A percentile compares a stretch with the other conserved stretches of the same genome.
These are phyloP conservation scores for Oithona nana DNA, from an alignment of 2,888 invertebrate genomes.

Conservation along the genomic window DNA sequence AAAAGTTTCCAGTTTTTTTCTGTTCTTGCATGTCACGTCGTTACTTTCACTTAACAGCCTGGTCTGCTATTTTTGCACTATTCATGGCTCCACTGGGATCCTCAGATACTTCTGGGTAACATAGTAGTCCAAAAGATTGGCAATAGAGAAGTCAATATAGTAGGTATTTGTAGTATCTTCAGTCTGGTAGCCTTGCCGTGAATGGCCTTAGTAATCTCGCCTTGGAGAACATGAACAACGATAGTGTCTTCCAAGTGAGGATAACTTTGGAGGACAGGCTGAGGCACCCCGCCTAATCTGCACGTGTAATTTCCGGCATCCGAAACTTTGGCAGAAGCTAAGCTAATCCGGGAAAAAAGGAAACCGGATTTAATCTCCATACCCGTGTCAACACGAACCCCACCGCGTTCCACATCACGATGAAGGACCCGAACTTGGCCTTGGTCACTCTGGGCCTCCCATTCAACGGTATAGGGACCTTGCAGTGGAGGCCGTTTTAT, in stretches of 20 bases:
- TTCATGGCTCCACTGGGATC: no score
- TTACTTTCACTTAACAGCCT: no score
- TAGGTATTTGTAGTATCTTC: no score
- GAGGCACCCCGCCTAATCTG: neutral
- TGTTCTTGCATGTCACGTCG: no score
- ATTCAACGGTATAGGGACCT: neutral
- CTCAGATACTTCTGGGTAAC: no score
- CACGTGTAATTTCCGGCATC: slow-evolving; percentile 16
- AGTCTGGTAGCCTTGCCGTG: neutral
- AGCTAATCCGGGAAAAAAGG: slow-evolving; percentile 1
- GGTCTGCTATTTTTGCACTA: no score
- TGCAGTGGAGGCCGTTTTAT: neutral
- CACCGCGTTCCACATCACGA: slow-evolving; percentile 5
- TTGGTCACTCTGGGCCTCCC: neutral
- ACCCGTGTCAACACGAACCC: slow-evolving; percentile 9
- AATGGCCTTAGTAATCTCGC: slow-evolving; percentile 11
- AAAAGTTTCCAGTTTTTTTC: no score
- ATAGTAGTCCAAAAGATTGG: no score
- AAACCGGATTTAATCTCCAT: neutral
- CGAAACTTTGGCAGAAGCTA: neutral
- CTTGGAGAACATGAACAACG: slow-evolving; percentile 5
- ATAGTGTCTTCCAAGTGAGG: neutral
- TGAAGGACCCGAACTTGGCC: neutral
- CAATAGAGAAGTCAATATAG: no score
- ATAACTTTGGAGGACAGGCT: neutral